Evolutionary conservation across 2,113 vertebrate species (phyloP), one percentile per base, ranked within the genome.

Genomic region (Columba janthina): DNA sequence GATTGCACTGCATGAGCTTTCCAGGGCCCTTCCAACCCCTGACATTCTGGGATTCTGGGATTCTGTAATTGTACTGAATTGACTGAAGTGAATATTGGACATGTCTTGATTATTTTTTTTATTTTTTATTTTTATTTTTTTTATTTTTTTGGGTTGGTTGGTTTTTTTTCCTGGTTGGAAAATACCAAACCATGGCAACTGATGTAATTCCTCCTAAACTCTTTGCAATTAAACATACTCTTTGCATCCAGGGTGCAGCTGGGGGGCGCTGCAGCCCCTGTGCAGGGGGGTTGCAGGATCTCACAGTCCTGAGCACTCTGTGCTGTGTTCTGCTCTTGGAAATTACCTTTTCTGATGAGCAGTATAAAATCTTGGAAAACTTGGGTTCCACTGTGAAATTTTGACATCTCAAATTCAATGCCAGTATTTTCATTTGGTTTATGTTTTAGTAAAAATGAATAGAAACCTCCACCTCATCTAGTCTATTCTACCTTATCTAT

Each of bases 291-390:
- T 44, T 44, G 42, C 42, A 44, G 42, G 42, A 44, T 44, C 42
- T 69, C 1, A 1, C 24, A 18, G 1, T 29, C 51, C 38, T 19
- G 16, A 42, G 25, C 17, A 10, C 29, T 50, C 6, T 0, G 11
- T 58, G 54, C 60, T 78, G n/a, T 36, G 5, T 38, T 73, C 54
- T 74, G 56, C 17, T 71, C 73, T 73, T 79, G 20, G 51, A 71
- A 87, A 40, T 40, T 7, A 12, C 34, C 11, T 29, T 75, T 80
- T 53, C 29, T 57, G 22, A n/a, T 29, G 40, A 50, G 19, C 32
- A n/a, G 12, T 44, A 11, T 58, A 15, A 56, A 69, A 38, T 65
- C 61, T 44, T 70, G 62, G 90, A 65, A 36, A 76, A 29, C 28
- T 32, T 18, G 17, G 4, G 7, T 10, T 51, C 81, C 76, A 29